A percentile compares a stretch with the other conserved stretches of the same genome.
Evolutionary conservation across 2,113 vertebrate genomes (phyloP).

Genomic region (Jacana jacana): DNA sequence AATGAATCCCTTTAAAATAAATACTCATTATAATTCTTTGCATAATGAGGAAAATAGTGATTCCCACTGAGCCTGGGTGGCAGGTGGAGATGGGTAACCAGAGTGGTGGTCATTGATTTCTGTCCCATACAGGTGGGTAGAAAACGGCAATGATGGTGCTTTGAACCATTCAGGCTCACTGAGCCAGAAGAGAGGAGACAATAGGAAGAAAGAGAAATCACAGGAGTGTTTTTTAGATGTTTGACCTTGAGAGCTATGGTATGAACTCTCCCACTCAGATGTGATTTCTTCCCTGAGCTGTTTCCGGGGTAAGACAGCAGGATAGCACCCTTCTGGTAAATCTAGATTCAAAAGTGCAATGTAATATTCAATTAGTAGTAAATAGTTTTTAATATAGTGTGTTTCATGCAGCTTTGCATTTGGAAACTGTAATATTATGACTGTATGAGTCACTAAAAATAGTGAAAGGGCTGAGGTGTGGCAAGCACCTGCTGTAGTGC

Average conservation of each 20-base stretch:
- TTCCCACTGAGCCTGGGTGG: background rate
- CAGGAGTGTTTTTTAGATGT: background rate
- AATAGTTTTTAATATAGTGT: background rate
- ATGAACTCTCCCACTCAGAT: background rate
- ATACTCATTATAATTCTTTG: background rate
- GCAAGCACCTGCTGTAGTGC: background rate
- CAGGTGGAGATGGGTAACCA: background rate
- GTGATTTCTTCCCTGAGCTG: background rate
- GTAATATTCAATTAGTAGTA: background rate
- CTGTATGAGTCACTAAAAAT: background rate
- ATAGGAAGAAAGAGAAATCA: background rate
- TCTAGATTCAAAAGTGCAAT: background rate
- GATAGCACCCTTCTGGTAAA: background rate
- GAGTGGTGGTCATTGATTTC: background rate
- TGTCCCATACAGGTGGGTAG: background rate
- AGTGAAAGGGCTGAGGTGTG: background rate
- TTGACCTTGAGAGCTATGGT: background rate
- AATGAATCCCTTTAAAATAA: background rate
- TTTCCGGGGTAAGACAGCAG: background rate
- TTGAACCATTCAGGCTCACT: background rate
- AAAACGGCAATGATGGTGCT: background rate
- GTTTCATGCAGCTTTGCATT: background rate
- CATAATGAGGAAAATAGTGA: background rate
- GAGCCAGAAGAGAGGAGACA: background rate
- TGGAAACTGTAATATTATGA: background rate